These are phyloP conservation scores for Catostomus latipinnis DNA, from an alignment of 2,797 vertebrate species.

Conservation along the genomic window DNA sequence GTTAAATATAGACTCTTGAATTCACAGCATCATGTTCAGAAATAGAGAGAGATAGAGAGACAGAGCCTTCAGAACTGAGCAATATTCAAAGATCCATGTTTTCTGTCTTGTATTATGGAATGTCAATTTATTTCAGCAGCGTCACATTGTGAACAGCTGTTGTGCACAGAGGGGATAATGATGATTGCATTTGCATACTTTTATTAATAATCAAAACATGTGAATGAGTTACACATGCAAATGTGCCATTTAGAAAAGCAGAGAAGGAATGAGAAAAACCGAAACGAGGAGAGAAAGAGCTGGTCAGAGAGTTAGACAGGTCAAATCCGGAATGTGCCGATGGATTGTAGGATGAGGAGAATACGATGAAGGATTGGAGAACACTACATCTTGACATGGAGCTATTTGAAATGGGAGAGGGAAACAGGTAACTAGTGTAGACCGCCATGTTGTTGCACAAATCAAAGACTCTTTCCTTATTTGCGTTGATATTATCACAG, in stretches of 20 bases:
- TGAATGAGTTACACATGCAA: constrained; percentile 70
- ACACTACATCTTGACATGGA: constrained; percentile 23
- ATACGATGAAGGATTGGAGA: constrained; percentile 20
- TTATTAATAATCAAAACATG: constrained; percentile 68
- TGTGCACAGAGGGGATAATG: constrained; percentile 61
- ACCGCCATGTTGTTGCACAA: not conserved
- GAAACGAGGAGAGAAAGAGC: not conserved
- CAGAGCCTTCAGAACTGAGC: not conserved
- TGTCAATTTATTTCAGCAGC: not conserved
- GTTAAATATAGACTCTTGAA: constrained; percentile 32
- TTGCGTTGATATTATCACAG: no score
- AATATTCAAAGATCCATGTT: not conserved
- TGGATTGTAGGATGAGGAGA: no score
- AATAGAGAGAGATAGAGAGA: not conserved
- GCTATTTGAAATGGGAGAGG: not conserved
- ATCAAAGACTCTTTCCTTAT: no score
- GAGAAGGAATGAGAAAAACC: constrained; percentile 23
- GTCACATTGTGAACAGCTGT: constrained; percentile 72
- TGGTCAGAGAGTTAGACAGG: constrained; percentile 21
- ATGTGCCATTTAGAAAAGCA: constrained; percentile 67
- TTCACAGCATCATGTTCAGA: not conserved
- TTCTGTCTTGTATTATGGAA: not conserved
- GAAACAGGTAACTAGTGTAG: not conserved
- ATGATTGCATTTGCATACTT: constrained; percentile 73
- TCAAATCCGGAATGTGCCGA: not conserved